Percentiles rank a stretch among this genome's conserved stretches.
Evolutionary conservation across 2,797 vertebrate genomes (phyloP).

Genomic region (Leptodactylus fallax): DNA sequence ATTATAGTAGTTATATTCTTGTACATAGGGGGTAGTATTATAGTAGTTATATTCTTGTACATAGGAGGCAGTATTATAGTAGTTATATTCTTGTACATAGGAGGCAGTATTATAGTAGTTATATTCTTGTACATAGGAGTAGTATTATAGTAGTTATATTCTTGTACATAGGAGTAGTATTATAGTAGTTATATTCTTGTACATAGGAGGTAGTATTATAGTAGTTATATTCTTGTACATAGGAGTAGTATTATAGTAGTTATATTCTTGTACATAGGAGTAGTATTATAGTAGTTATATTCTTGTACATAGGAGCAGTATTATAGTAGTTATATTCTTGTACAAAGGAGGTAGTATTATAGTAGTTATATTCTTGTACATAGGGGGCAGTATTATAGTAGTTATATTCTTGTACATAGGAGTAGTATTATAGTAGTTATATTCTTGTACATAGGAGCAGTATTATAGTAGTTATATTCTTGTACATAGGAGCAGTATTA

Average conservation of each 20-base stretch:
- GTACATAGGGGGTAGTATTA: neutral
- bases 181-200: slow-evolving; percentile 3
- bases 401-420: neutral
- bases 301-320: neutral
- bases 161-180: neutral
- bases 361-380: neutral
- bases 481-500: neutral
- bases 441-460: neutral
- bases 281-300: neutral
- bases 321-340: neutral
- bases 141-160: slow-evolving; percentile 3
- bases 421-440: neutral
- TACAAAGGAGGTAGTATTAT: neutral
- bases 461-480: neutral
- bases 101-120: slow-evolving; percentile 7
- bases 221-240: neutral
- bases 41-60: neutral
- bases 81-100: slow-evolving; percentile 7
- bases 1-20: too few relatives aligned
- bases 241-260: neutral
- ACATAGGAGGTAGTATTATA: slow-evolving; percentile 1
- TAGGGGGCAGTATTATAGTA: too few relatives aligned
- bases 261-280: too few relatives aligned
- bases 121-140: neutral
- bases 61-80: slow-evolving; percentile 1